Conservation (phyloP, 1,140 invertebrate genomes). For the Anoplophora glabripennis region DNA sequence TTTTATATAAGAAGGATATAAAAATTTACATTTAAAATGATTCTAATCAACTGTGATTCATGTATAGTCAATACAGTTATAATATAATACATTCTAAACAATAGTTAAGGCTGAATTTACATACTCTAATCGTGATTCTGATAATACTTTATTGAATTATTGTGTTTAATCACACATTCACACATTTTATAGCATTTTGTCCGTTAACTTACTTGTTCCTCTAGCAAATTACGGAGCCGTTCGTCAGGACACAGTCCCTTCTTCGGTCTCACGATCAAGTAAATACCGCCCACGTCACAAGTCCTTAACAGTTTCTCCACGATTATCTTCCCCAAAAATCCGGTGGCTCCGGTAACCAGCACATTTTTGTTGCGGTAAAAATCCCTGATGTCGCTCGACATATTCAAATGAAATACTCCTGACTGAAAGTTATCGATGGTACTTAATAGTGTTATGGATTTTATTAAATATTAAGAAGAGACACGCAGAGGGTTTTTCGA, state of each 20-base stretch:
- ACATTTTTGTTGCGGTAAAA: slow-evolving; percentile 49
- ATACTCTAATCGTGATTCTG: background rate
- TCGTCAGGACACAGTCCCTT: slow-evolving; percentile 48
- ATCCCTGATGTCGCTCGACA: slow-evolving; percentile 23
- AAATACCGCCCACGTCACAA: slow-evolving; percentile 65
- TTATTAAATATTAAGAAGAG: slow-evolving; percentile 27
- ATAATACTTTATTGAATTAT: background rate
- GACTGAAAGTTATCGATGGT: background rate
- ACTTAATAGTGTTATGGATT: slow-evolving; percentile 21
- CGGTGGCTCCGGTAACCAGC: slow-evolving; percentile 70
- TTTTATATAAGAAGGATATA: no score
- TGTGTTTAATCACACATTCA: background rate
- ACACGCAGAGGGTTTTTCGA: no score
- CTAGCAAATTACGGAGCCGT: slow-evolving; percentile 19
- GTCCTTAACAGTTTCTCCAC: slow-evolving; percentile 71
- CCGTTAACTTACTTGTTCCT: slow-evolving; percentile 20
- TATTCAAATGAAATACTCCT: background rate
- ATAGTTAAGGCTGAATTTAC: background rate
- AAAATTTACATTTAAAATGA: no score
- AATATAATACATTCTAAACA: background rate
- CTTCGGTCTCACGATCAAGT: slow-evolving; percentile 69
- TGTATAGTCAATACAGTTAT: background rate
- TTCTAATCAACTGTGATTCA: no score
- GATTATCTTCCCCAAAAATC: slow-evolving; percentile 90
- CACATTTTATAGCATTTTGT: background rate